Evolutionary conservation across 23 tunicate species (phyloP).

Genomic region (Phallusia fumigata): DNA sequence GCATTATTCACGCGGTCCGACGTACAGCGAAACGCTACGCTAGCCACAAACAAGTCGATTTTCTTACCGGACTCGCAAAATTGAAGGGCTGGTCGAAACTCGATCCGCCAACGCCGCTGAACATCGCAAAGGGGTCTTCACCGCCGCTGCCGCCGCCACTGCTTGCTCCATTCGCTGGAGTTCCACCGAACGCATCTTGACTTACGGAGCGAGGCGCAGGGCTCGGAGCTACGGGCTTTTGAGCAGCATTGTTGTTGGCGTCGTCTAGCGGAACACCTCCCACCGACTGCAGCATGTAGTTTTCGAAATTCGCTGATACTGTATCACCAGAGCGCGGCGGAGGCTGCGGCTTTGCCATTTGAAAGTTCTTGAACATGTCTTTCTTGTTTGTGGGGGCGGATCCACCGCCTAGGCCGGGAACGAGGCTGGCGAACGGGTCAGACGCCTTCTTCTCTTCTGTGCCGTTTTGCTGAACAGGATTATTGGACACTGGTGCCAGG

Average conservation of each 20-base stretch:
- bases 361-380: conserved; percentile 91
- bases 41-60: not conserved
- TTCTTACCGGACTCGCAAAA: not conserved
- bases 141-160: not conserved
- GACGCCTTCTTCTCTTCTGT: not conserved
- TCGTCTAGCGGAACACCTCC: conserved; percentile 67
- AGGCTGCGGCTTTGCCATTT: conserved; percentile 83
- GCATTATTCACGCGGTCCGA: no score
- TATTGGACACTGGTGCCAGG: conserved; percentile 43
- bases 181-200: conserved; percentile 15
- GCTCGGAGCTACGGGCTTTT: conserved; percentile 1
- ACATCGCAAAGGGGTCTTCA: conserved; percentile 32
- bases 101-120: not conserved
- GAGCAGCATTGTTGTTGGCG: not conserved
- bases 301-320: conserved; percentile 47
- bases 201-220: conserved; percentile 32
- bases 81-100: not conserved
- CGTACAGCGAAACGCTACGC: not conserved
- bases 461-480: conserved; percentile 22
- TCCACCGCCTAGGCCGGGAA: conserved; percentile 56
- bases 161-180: conserved; percentile 13
- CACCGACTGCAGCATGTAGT: conserved; percentile 58
- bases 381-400: conserved; percentile 38
- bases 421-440: conserved; percentile 78
- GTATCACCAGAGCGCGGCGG: conserved; percentile 38